Evolutionary conservation across 2,888 invertebrate genomes (phyloP).

Genomic region (Lomographa bimaculata): DNA sequence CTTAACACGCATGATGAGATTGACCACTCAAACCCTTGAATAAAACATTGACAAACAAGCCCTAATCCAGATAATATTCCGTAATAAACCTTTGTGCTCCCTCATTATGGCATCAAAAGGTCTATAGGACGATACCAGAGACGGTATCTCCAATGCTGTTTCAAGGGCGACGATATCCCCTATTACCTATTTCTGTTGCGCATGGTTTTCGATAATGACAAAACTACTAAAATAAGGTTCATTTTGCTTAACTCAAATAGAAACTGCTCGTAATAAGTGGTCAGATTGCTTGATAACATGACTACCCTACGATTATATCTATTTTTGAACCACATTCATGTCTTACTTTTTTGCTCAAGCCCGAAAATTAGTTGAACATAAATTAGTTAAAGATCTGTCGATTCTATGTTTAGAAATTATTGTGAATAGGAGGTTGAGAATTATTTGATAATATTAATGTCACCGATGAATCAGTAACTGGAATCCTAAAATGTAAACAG

Average conservation of each 20-base stretch:
- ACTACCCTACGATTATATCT: slow-evolving; percentile 28
- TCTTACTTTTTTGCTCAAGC: slow-evolving; percentile 1
- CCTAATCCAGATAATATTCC: slow-evolving; percentile 24
- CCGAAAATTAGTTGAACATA: no score
- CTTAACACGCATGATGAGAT: slow-evolving; percentile 8
- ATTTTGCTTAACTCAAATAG: no score
- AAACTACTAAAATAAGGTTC: no score
- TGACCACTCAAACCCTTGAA: background rate
- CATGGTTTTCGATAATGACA: no score
- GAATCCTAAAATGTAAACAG: no score
- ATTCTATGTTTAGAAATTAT: no score
- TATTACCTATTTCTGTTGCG: no score
- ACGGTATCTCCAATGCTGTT: slow-evolving; percentile 21
- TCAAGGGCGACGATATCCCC: slow-evolving; percentile 27
- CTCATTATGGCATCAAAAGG: slow-evolving; percentile 33
- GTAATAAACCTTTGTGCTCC: slow-evolving; percentile 26
- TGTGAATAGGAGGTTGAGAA: no score
- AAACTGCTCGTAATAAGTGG: no score
- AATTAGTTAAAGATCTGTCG: no score
- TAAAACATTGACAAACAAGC: slow-evolving; percentile 12
- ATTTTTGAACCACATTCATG: slow-evolving; percentile 16
- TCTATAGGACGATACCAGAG: slow-evolving; percentile 28
- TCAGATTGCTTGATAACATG: slow-evolving; percentile 29
- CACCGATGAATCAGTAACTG: no score
- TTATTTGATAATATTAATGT: no score